Conservation (phyloP, 1,140 invertebrate species). For the Drosophila baimaii region DNA sequence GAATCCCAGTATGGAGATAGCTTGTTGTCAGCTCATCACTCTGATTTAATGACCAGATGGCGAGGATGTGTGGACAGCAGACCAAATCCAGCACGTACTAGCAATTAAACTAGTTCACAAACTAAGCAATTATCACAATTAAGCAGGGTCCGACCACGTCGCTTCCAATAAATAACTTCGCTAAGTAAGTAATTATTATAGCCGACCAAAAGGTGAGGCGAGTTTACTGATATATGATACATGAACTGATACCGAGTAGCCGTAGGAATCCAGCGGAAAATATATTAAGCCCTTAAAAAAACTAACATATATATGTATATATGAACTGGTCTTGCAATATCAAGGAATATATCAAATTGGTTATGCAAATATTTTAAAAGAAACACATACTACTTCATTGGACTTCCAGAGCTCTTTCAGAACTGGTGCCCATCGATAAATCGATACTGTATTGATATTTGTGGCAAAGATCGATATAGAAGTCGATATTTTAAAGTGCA, state of each 20-base stretch:
- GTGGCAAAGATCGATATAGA: too few species aligned
- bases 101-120: slow-evolving; percentile 64
- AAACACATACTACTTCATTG: too few species aligned
- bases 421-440: too few species aligned
- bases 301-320: too few species aligned
- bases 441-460: too few species aligned
- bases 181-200: slow-evolving; percentile 11
- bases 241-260: neutral
- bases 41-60: slow-evolving; percentile 60
- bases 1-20: slow-evolving; percentile 14
- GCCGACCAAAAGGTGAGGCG: neutral
- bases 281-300: too few species aligned
- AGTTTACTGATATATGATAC: slow-evolving; percentile 26
- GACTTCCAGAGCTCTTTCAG: too few species aligned
- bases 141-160: slow-evolving; percentile 1
- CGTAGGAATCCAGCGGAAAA: too few species aligned
- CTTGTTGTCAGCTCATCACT: slow-evolving; percentile 47
- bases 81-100: slow-evolving; percentile 24
- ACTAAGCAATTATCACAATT: slow-evolving; percentile 66
- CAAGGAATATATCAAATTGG: too few species aligned
- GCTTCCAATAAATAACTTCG: slow-evolving; percentile 11
- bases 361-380: too few species aligned
- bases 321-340: too few species aligned
- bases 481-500: too few species aligned
- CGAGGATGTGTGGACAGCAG: slow-evolving; percentile 13